Evolutionary conservation across 2,113 vertebrate genomes (phyloP).

Genomic region (Nettapus auritus): DNA sequence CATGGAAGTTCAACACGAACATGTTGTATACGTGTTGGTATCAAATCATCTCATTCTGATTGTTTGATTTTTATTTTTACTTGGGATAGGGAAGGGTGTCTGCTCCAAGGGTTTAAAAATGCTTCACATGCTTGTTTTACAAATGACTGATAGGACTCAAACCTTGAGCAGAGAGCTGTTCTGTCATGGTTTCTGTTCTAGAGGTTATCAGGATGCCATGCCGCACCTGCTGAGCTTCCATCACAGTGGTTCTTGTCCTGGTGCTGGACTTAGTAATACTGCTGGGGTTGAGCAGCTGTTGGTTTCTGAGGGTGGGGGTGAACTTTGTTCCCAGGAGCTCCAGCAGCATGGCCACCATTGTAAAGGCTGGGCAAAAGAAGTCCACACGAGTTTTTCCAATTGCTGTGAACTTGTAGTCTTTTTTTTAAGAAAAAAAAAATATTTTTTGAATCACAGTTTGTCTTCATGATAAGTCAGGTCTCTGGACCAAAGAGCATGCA

Average conservation of each 20-base stretch:
- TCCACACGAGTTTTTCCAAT: background rate
- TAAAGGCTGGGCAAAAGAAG: background rate
- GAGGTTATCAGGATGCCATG: background rate
- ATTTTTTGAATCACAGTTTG: background rate
- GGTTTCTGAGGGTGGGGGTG: background rate
- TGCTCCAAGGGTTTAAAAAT: conserved; percentile 78
- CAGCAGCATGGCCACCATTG: fast-evolving
- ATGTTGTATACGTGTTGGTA: conserved; percentile 54
- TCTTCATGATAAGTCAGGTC: background rate
- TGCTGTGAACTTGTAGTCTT: background rate
- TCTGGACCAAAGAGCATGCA: background rate
- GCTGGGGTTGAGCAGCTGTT: background rate
- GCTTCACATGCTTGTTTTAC: conserved; percentile 56
- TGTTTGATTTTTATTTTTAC: conserved; percentile 58
- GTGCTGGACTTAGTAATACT: background rate
- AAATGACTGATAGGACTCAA: conserved; percentile 17
- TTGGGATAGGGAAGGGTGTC: conserved; percentile 74
- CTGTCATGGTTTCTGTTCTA: conserved; percentile 11
- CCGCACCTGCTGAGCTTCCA: background rate
- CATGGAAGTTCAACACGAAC: conserved; percentile 59
- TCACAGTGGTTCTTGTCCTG: background rate
- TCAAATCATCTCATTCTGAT: conserved; percentile 85
- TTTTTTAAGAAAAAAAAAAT: background rate
- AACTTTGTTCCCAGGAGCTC: background rate
- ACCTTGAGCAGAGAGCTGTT: conserved; percentile 13